Evolutionary conservation across 2,888 invertebrate genomes (phyloP).

Genomic region (Epirrhoe alternata): DNA sequence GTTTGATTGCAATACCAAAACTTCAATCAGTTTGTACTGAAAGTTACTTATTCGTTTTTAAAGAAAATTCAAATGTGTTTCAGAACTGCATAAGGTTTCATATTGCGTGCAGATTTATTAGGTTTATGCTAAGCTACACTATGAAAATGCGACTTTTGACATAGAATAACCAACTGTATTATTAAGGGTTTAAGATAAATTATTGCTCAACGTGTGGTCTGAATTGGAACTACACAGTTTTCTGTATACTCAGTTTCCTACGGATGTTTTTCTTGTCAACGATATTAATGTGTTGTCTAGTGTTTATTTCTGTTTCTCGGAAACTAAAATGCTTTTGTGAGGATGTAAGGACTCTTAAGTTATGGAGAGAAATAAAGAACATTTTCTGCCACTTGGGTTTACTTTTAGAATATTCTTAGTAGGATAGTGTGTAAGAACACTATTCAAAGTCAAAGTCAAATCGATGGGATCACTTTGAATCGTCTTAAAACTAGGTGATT

Average conservation of each 20-base stretch:
- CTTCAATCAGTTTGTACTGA: too few relatives aligned
- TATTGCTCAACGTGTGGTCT: background rate
- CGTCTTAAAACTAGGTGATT: too few relatives aligned
- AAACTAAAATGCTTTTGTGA: slow-evolving; percentile 28
- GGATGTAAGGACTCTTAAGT: slow-evolving; percentile 13
- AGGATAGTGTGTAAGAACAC: too few relatives aligned
- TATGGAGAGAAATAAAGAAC: slow-evolving; percentile 2
- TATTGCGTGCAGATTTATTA: too few relatives aligned
- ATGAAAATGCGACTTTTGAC: too few relatives aligned
- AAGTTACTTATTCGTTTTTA: too few relatives aligned
- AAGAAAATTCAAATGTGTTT: too few relatives aligned
- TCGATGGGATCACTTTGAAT: too few relatives aligned
- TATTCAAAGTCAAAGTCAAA: too few relatives aligned
- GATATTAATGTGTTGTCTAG: slow-evolving; percentile 37
- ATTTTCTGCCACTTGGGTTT: background rate
- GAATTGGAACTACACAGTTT: slow-evolving; percentile 10
- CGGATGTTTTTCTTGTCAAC: slow-evolving; percentile 41
- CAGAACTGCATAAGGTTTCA: too few relatives aligned
- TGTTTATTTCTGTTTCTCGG: slow-evolving; percentile 32
- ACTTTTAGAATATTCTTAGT: too few relatives aligned
- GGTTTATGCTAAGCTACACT: too few relatives aligned
- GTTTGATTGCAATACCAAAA: background rate
- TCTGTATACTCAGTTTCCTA: slow-evolving; percentile 14
- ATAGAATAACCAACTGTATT: background rate
- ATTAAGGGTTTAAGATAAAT: background rate